phyloP scores from a whole-genome alignment of 2,888 invertebrate genomes.

The Drosophila imparisetae region DNA sequence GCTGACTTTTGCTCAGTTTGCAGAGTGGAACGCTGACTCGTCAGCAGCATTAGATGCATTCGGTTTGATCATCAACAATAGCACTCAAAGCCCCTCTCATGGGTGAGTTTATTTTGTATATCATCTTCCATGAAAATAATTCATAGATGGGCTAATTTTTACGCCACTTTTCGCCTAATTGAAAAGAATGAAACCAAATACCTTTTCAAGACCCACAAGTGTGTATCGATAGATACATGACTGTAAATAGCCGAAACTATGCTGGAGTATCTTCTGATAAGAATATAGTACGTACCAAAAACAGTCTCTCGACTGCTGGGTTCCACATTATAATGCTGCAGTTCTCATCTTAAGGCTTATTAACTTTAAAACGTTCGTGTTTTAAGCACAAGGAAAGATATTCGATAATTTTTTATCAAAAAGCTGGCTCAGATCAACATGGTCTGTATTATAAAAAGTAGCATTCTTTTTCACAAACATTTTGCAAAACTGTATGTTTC shows the following conservation, averaged over 20 bases:
- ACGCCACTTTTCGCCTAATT: constrained; percentile 11
- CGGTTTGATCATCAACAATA: constrained; percentile 25
- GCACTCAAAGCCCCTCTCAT: constrained; percentile 2
- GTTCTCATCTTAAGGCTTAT: background rate
- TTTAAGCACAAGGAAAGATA: background rate
- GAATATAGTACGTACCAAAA: background rate
- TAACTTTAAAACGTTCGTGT: too few relatives aligned
- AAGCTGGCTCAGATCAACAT: background rate
- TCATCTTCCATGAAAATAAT: background rate
- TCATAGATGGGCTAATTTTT: constrained; percentile 3
- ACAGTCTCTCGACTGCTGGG: background rate
- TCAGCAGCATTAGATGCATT: constrained; percentile 40
- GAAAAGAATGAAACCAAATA: constrained; percentile 3
- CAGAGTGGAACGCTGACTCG: constrained; percentile 6
- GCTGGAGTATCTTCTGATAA: background rate
- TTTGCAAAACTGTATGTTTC: background rate
- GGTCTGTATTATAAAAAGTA: background rate
- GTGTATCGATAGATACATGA: background rate
- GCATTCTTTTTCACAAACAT: background rate
- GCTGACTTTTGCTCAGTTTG: constrained; percentile 22
- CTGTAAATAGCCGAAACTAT: background rate
- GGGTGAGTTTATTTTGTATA: constrained; percentile 10
- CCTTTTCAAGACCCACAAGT: background rate
- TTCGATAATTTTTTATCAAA: background rate
- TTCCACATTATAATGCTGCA: background rate